Percentiles rank a stretch among this genome's conserved stretches.
These are phyloP conservation scores for Myiozetetes cayanensis DNA, from an alignment of 2,113 vertebrate species.

Conservation along the genomic window DNA sequence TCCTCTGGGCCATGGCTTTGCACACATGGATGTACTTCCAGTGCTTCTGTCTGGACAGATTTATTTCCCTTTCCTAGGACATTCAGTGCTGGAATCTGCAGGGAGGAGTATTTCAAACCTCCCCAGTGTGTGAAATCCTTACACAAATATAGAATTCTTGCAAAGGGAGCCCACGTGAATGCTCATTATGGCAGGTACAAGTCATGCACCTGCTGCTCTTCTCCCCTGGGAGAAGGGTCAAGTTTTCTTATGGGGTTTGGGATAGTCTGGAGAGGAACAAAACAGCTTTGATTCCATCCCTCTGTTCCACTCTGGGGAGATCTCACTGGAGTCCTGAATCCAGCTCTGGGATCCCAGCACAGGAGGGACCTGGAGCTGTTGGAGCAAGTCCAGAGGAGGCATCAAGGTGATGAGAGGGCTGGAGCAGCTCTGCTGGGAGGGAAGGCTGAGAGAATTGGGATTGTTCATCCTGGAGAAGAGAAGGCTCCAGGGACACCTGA, in stretches of 20 bases:
- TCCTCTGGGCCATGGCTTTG: background rate
- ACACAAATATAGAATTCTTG: background rate
- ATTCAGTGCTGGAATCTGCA: background rate
- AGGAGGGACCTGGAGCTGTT: background rate
- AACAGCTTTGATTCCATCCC: background rate
- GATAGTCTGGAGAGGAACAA: background rate
- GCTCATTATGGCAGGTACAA: background rate
- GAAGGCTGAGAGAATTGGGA: no score
- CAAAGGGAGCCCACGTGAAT: background rate
- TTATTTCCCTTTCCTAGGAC: background rate
- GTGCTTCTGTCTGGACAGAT: background rate
- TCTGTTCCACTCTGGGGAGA: background rate
- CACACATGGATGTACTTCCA: background rate
- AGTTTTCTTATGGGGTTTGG: background rate
- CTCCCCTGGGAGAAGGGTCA: background rate
- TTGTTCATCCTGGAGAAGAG: no score
- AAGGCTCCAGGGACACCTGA: background rate
- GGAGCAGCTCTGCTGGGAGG: background rate
- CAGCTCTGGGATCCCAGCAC: background rate
- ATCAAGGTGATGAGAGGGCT: rapidly evolving
- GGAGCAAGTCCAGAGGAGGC: background rate
- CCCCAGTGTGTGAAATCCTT: background rate
- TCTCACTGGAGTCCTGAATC: background rate
- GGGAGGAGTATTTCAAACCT: background rate
- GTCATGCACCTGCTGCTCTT: background rate